A percentile compares a stretch with the other conserved stretches of the same genome.
Conservation (phyloP, 2,113 vertebrate species). For the Casuarius casuarius region DNA sequence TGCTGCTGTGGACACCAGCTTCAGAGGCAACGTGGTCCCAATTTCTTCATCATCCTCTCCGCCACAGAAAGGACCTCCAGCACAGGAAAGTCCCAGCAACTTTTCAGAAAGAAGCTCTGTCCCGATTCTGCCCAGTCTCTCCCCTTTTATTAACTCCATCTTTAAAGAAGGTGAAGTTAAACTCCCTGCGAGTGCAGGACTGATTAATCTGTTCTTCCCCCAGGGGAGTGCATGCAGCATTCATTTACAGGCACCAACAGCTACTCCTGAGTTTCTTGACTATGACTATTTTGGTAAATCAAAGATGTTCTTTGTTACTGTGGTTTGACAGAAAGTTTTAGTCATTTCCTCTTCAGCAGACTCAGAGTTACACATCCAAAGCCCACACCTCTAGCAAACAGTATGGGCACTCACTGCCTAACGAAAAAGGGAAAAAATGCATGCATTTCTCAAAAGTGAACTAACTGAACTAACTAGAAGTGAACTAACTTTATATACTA, state of each 20-base stretch:
- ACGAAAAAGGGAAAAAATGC: background rate
- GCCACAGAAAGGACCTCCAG: background rate
- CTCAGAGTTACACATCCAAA: background rate
- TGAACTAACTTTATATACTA: background rate
- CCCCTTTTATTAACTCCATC: rapidly evolving
- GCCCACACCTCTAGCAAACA: background rate
- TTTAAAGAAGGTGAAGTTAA: background rate
- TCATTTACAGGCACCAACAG: slow-evolving; percentile 35
- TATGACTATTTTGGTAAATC: slow-evolving; percentile 28
- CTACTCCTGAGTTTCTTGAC: background rate
- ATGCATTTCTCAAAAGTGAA: background rate
- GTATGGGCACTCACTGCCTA: rapidly evolving
- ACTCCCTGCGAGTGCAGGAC: background rate
- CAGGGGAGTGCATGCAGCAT: background rate
- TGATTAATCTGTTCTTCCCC: background rate
- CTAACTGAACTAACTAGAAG: background rate
- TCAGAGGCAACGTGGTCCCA: background rate
- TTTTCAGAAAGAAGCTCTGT: background rate
- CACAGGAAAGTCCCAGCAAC: rapidly evolving
- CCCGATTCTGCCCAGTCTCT: rapidly evolving
- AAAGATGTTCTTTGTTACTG: slow-evolving; percentile 71
- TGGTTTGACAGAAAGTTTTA: slow-evolving; percentile 55
- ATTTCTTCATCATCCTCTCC: rapidly evolving
- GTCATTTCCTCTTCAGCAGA: slow-evolving; percentile 70
- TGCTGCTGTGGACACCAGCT: background rate